phyloP scores from a whole-genome alignment of 2,888 invertebrate species.

The Ashinkailepas kermadecensis region DNA sequence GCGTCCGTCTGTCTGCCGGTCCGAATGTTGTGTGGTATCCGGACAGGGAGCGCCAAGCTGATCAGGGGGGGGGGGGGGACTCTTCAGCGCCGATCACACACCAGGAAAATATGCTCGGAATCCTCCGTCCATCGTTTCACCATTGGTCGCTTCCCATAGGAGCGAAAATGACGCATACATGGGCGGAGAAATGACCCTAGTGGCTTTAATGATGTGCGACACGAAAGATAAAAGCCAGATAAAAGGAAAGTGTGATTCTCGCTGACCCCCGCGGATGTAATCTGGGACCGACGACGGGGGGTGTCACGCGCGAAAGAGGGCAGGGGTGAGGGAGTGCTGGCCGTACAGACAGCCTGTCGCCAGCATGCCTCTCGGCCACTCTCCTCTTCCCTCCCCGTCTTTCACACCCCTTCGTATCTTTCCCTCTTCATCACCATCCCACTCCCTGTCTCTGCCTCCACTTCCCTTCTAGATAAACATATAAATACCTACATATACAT shows the following conservation, averaged over 20 bases:
- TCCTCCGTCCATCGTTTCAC: neutral
- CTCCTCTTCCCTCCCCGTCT: neutral
- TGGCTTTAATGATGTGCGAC: constrained; percentile 11
- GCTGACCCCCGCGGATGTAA: constrained; percentile 19
- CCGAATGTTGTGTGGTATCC: too few species aligned
- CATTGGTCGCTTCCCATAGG: neutral
- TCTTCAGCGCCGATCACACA: neutral
- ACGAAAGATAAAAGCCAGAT: constrained; percentile 19
- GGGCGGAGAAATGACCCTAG: neutral
- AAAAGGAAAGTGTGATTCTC: constrained; percentile 21
- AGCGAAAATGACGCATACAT: neutral
- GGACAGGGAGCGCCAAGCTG: too few species aligned
- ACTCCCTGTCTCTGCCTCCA: neutral
- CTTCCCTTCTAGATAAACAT: neutral
- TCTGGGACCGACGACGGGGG: neutral
- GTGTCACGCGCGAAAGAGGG: neutral
- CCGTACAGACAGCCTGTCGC: neutral
- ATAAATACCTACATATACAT: too few species aligned
- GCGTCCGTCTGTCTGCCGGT: too few species aligned
- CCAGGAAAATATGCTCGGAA: constrained; percentile 8
- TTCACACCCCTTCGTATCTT: neutral
- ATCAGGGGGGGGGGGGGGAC: neutral
- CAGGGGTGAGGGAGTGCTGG: neutral
- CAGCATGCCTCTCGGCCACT: neutral
- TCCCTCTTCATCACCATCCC: neutral